Base-by-base conservation (phyloP, 2,113 vertebrate species). In the Lepus americanus region DNA sequence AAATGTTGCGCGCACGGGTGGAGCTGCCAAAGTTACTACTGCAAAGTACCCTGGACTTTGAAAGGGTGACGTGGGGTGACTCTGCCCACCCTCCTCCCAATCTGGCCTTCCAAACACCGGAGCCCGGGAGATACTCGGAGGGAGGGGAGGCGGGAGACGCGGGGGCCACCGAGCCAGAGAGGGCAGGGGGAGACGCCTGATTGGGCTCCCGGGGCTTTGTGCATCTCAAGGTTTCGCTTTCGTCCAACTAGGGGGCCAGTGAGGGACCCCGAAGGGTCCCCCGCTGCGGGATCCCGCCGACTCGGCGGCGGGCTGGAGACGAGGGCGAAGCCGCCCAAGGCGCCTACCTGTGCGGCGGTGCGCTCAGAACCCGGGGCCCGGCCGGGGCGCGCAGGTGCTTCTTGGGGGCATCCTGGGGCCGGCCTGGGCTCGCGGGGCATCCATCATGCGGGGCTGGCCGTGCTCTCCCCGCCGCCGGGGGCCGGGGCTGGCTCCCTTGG, bases 31-130 rank as follows among this genome's bases (percentile, higher is more conserved):
- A 97, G 87, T 94, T 86, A 39, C 72, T 81, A 3, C 69, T 9
- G 90, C 95, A 74, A 87, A 96, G 94, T 90, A n/a, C 87, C 73
- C 55, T 90, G 90, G 94, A 97, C 97, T 97, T 96, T 82, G 6
- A 29, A 31, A 67, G 33, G 94, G 76, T 63, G 67, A 55, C 91
- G 1, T 8, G 87, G 92, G 89, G 77, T 89, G 77, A 36, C 74
- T 63, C 19, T 19, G 92, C 33, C 25, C 78, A 11, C 59, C 84
- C 33, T 36, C 27, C 29, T 51, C 31, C 63, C 13, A 31, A 0
- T 19, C 17, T 14, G 72, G 59, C 5, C 67, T 74, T 3, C 11
- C 66, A 16, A 22, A 76, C 86, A 9, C 55, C 0, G 0, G 2
- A 6, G 39, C 69, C 88, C 39, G 0, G 0, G 85, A 36, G 55